Base-by-base conservation (phyloP, 2,797 vertebrate species). In the Chiloscyllium punctatum region DNA sequence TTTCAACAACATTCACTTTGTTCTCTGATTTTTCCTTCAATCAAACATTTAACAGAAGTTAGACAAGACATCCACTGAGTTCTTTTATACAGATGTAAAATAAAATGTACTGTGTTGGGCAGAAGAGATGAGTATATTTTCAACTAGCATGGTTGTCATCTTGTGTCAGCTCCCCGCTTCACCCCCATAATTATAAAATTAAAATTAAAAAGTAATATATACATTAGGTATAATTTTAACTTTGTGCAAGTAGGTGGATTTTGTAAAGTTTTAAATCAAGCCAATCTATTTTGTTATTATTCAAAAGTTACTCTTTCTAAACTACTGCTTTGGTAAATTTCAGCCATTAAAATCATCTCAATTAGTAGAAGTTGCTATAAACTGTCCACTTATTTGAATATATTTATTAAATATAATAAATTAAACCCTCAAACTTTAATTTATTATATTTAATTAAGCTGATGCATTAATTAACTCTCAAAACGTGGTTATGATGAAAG, bases 11-110 rank as follows among this genome's bases (percentile, higher is more conserved):
- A 95, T 95, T 77, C 94, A 57, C 71, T 95, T 77, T 77, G 69
- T 95, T 95, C 94, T 57, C 57, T 77, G 77, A 51, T 95, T 94
- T 74, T 94, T 42, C 94, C 69, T 77, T n/a, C 71, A 74, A 74
- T 74, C 30, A 95, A 95, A 95, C 21, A 74, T 77, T 95, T 95
- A 53, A 77, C 72, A 77, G 11, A 94, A 94, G 71, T 95, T 95
- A 74, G 71, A 77, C 69, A 95, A 95, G 94, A 57, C 94, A 95
- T 51, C 62, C 71, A 95, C 48, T 95, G 71, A 95, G 42, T 72
- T 95, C 51, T 21, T 77, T 95, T 77, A 30, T 18, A 57, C 69
- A 95, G 94, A 53, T 77, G 71, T 51, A 37, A 33, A 33, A 95
- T 77, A 74, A 95, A 74, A 77, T 51, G 71, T 77, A 95, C 48